phyloP scores from a whole-genome alignment of 2,888 invertebrate species.

The Drosophila kuntzei region DNA sequence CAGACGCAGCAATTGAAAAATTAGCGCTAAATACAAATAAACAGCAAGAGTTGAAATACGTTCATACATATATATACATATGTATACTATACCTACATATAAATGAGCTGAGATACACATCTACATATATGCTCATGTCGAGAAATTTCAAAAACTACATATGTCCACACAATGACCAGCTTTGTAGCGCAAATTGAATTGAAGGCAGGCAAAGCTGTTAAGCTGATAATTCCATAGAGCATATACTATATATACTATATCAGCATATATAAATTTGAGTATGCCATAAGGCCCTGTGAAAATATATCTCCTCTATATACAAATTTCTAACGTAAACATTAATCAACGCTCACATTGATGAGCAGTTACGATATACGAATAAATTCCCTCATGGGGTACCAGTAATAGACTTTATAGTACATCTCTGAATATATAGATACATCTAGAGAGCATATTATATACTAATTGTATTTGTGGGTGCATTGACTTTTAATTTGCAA shows the following conservation, averaged over 20 bases:
- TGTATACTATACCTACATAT: too few species aligned
- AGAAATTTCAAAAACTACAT: constrained; percentile 62
- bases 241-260: constrained; percentile 10
- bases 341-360: constrained; percentile 42
- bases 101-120: background rate
- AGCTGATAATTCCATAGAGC: constrained; percentile 45
- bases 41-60: constrained; percentile 7
- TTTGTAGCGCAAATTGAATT: constrained; percentile 70
- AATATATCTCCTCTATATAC: constrained; percentile 39
- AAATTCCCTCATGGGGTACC: constrained; percentile 22
- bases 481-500: constrained; percentile 59
- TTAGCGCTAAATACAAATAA: constrained; percentile 50
- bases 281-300: constrained; percentile 23
- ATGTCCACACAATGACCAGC: constrained; percentile 63
- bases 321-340: constrained; percentile 66
- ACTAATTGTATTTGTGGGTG: constrained; percentile 25
- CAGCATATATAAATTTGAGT: constrained; percentile 10
- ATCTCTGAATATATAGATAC: background rate
- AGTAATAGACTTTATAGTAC: constrained; percentile 26
- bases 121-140: constrained; percentile 13
- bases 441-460: background rate
- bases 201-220: constrained; percentile 75
- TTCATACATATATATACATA: constrained; percentile 9
- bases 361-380: constrained; percentile 30
- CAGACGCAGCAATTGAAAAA: constrained; percentile 74